phyloP scores from a whole-genome alignment of 2,888 invertebrate species.

The Drosophila kambysellisi region DNA sequence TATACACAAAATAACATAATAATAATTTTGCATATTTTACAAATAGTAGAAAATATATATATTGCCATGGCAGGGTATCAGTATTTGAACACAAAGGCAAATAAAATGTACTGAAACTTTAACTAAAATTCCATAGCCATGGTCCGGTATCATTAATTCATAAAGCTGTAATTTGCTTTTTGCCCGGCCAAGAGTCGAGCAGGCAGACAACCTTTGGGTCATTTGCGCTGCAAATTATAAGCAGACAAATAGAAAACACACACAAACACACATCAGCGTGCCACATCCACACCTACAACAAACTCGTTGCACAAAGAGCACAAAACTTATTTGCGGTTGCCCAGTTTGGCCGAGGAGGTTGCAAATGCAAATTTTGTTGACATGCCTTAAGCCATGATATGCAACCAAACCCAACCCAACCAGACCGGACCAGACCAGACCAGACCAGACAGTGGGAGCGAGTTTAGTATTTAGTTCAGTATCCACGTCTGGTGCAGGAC shows the following conservation, averaged over 20 bases:
- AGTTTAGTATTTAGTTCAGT: constrained; percentile 8
- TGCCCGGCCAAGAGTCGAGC: constrained; percentile 33
- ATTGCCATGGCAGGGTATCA: constrained; percentile 7
- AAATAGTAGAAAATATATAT: too few relatives aligned
- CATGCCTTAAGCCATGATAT: constrained; percentile 64
- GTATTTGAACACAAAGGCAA: constrained; percentile 12
- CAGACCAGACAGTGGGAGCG: neutral
- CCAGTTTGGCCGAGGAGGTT: constrained; percentile 49
- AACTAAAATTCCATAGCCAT: constrained; percentile 43
- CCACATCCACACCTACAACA: constrained; percentile 48
- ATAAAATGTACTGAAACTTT: constrained; percentile 36
- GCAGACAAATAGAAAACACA: constrained; percentile 61
- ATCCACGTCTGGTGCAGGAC: constrained; percentile 20
- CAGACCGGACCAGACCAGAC: neutral
- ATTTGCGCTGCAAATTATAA: constrained; percentile 64
- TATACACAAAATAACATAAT: neutral
- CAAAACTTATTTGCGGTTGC: constrained; percentile 72
- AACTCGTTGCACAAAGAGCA: constrained; percentile 53
- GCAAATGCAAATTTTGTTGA: constrained; percentile 66
- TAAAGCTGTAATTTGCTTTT: constrained; percentile 69
- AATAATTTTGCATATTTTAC: neutral
- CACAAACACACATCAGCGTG: constrained; percentile 15
- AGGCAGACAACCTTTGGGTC: constrained; percentile 59
- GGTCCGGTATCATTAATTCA: constrained; percentile 68
- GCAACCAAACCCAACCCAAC: constrained; percentile 27